These are phyloP conservation scores for Microcebus ravelobensis DNA, from an alignment of 2,113 vertebrate genomes.

Conservation along the genomic window DNA sequence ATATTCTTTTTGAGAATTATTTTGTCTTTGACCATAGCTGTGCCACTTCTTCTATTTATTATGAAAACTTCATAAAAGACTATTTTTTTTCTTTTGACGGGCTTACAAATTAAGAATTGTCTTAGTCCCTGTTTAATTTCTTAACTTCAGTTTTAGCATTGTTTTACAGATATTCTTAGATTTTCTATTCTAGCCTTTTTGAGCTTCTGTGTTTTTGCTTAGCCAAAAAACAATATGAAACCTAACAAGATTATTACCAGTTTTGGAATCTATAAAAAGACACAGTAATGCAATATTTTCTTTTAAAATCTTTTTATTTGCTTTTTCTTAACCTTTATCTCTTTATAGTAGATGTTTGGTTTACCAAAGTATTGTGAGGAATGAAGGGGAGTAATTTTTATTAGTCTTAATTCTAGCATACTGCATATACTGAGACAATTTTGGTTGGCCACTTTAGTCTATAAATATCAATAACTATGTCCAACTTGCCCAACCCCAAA, in stretches of 20 bases:
- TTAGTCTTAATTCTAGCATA: conserved; percentile 20
- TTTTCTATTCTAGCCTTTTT: not conserved
- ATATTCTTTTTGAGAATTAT: conserved; percentile 13
- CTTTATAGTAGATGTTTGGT: not conserved
- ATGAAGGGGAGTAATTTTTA: not conserved
- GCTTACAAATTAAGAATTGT: not conserved
- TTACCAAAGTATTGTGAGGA: conserved; percentile 2
- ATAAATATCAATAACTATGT: not conserved
- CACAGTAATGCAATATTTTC: not conserved
- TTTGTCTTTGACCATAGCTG: not conserved
- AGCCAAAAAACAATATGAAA: not conserved
- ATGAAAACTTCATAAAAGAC: not conserved
- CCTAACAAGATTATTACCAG: not conserved
- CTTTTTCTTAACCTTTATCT: conserved; percentile 8
- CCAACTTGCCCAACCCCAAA: not conserved
- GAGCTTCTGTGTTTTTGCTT: conserved; percentile 10
- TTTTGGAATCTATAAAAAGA: conserved; percentile 6
- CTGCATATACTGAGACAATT: not conserved
- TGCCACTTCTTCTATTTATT: not conserved
- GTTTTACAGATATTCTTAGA: not conserved
- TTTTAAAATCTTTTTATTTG: conserved; percentile 21
- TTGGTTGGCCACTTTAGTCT: not conserved
- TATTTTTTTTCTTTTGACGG: not conserved
- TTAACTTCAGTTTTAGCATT: conserved; percentile 3
- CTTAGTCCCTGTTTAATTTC: conserved; percentile 15